Percentiles rank a stretch among this genome's conserved stretches.
Evolutionary conservation across 2,113 vertebrate genomes (phyloP).

Genomic region (Crotalus tigris): DNA sequence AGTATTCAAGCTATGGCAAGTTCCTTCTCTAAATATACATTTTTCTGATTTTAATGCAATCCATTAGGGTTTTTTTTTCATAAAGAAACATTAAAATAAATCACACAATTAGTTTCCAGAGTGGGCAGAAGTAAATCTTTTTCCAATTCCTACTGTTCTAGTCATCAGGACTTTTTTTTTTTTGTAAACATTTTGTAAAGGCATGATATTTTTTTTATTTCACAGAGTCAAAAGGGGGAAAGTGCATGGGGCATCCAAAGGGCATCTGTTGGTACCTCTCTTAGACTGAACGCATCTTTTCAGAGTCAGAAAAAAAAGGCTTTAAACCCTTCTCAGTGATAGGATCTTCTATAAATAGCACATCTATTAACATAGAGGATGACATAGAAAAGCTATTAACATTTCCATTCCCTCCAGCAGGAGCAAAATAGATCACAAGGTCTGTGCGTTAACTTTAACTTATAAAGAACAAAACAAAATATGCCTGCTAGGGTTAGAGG

Average conservation of each 20-base stretch:
- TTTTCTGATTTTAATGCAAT: neutral
- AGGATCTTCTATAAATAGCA: slow-evolving; percentile 61
- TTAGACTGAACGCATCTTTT: slow-evolving; percentile 31
- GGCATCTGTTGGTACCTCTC: neutral
- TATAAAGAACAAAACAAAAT: slow-evolving; percentile 43
- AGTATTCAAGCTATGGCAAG: neutral
- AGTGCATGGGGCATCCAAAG: neutral
- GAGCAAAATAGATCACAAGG: slow-evolving; percentile 59
- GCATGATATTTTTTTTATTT: neutral
- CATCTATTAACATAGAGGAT: slow-evolving; percentile 54
- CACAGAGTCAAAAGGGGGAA: neutral
- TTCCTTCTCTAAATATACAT: neutral
- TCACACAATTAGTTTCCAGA: neutral
- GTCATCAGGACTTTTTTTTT: neutral
- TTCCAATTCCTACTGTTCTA: neutral
- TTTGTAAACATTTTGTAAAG: neutral
- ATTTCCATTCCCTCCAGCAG: slow-evolving; percentile 49
- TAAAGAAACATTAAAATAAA: neutral
- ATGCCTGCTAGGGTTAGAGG: slow-evolving; percentile 33
- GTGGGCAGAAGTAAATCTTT: neutral
- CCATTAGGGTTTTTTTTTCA: neutral
- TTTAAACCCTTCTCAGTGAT: slow-evolving; percentile 49
- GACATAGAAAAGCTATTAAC: slow-evolving; percentile 54
- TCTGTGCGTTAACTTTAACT: slow-evolving; percentile 44
- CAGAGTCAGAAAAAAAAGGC: slow-evolving; percentile 31